Percentiles rank a stretch among this genome's conserved stretches.
Conservation (phyloP, 2,888 invertebrate genomes). For the Archips crataeganus region DNA sequence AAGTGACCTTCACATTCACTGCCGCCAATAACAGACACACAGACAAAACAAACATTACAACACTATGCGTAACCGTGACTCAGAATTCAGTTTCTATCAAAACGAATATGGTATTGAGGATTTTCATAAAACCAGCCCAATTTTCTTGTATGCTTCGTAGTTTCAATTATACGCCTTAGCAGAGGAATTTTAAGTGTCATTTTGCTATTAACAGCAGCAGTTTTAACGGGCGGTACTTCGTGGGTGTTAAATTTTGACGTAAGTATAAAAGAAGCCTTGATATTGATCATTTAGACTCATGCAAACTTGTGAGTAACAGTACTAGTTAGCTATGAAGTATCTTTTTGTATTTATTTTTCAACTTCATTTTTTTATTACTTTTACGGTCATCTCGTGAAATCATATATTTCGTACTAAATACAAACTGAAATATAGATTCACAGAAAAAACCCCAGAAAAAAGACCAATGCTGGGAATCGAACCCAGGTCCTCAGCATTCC, state of each 20-base stretch:
- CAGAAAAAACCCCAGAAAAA: no score
- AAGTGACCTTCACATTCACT: conserved; percentile 69
- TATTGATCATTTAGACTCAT: background rate
- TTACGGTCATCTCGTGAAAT: no score
- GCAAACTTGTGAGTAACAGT: background rate
- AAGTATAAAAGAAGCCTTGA: conserved; percentile 1
- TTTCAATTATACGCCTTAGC: background rate
- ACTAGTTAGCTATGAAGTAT: no score
- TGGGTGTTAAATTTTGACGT: conserved; percentile 20
- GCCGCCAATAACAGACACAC: conserved; percentile 48
- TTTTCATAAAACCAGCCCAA: background rate
- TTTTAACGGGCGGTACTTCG: conserved; percentile 1
- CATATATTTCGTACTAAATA: no score
- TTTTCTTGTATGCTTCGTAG: background rate
- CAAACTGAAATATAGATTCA: no score
- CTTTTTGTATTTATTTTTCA: no score
- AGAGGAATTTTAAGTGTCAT: background rate
- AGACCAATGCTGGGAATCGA: no score
- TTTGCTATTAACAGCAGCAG: background rate
- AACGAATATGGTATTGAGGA: conserved; percentile 12
- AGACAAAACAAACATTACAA: conserved; percentile 62
- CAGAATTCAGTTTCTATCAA: conserved; percentile 21
- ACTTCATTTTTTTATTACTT: no score
- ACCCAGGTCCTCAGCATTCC: no score
- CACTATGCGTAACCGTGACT: conserved; percentile 52